Evolutionary conservation across 2,797 vertebrate species (phyloP), one percentile per base, ranked within the genome.

Genomic region (Hoplostethus atlanticus): DNA sequence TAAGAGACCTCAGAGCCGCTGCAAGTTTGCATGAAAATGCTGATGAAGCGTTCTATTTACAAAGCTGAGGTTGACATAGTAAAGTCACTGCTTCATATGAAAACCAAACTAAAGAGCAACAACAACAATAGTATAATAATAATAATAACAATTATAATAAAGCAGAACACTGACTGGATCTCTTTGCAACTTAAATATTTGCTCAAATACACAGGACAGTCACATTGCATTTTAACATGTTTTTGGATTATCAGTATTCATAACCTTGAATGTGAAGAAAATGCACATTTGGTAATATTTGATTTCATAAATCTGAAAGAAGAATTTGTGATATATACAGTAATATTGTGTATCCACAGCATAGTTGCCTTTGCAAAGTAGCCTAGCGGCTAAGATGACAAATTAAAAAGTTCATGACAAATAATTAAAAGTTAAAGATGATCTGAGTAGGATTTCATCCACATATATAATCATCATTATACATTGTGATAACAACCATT

Each of bases 41-140:
- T 86, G 86, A 90, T 81, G 73, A 83, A 68, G 77, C 81, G 80
- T 85, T 84, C 84, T 89, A 93, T 93, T 91, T 93, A 92, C 91
- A 91, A 89, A 84, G 80, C 67, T 67, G 71, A 86, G 58, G 70
- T 31, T 77, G 71, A 88, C 69, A 87, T 69, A 85, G 31, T n/a
- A 82, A 88, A 86, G 76, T 58, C 48, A 81, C 69, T 3, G 28
- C 71, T 81, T 81, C 54, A 71, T 83, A 69, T 83, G 63, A 82
- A 86, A 90, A 82, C 10, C 50, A 65, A 84, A 64, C 21, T 34
- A 70, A 73, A 64, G 12, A 60, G 17, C 40, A 77, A 70, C 38
- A 54, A 73, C 76, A 69, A 66, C 46, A 74, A 80, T 56, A 60
- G 16, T 44, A 74, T 77, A 71, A 66, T 48, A 74, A 80, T 59